These are phyloP conservation scores for Ceratitis capitata DNA, from an alignment of 1,140 invertebrate genomes.

Conservation along the genomic window DNA sequence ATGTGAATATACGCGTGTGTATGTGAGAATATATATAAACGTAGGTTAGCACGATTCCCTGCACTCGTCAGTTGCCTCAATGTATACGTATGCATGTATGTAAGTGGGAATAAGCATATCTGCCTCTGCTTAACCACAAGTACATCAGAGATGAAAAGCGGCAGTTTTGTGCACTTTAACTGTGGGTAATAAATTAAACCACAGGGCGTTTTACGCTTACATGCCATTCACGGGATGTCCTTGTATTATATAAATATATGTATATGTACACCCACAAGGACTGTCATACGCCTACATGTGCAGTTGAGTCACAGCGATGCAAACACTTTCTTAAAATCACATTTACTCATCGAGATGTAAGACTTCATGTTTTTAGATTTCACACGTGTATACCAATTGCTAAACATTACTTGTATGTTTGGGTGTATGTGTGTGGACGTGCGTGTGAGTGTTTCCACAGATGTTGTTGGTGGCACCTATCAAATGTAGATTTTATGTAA, in stretches of 20 bases:
- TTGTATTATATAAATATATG: not conserved
- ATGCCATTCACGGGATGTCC: not conserved
- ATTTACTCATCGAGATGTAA: not conserved
- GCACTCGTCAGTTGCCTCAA: too few relatives aligned
- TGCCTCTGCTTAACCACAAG: not conserved
- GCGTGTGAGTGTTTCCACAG: not conserved
- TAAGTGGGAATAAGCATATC: not conserved
- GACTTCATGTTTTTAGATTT: constrained; percentile 3
- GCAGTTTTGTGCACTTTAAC: constrained; percentile 24
- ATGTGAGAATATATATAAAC: not conserved
- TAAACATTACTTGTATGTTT: not conserved
- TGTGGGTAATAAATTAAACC: constrained; percentile 23
- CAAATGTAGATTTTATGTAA: constrained; percentile 1
- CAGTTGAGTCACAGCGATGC: too few relatives aligned
- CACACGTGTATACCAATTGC: not conserved
- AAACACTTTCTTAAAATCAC: not conserved
- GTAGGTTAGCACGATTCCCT: not conserved
- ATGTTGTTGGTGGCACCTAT: not conserved
- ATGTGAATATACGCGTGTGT: not conserved
- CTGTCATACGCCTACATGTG: too few relatives aligned
- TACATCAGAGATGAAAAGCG: not conserved
- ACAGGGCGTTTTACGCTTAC: constrained; percentile 12
- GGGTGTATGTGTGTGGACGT: not conserved
- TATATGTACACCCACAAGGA: not conserved
- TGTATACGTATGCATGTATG: too few relatives aligned